Base-by-base conservation (phyloP, 2,888 invertebrate genomes). In the Eupelmus urozonus region DNA sequence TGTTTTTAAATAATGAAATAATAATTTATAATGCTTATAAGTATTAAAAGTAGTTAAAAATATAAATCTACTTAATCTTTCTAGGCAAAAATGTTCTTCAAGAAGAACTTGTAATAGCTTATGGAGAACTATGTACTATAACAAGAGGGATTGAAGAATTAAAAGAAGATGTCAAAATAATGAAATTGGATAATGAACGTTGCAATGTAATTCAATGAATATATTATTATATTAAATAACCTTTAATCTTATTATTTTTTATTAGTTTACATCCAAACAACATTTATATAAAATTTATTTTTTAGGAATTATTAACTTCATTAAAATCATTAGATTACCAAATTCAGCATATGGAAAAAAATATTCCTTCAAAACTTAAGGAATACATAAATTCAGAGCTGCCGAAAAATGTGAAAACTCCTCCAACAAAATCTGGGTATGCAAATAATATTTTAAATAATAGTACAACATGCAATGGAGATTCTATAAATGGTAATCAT, bases 281-380 rank as follows among this genome's bases (percentile, higher is more conserved):
- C 16, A 42, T 25, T 49, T 2, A 59, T 82, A 82, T 45, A 13
- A 7, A 79, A 82, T 34, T 23, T 82, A 25, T 29, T 66, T 77
- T 2, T 0, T 27, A 85, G 84, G 69, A 80, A 42, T 75, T 83
- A 25, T 80, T 65, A 5, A 16, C 11, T 11, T n/a, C 67, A 13
- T 59, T 85, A 29, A 40, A 79, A 40, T 66, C 73, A 13, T 63
- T 87, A 5, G 75, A 84, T n/a, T 55, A 76, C 9, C 82, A 74
- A 70, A 83, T 87, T 16, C 25, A 82, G 3, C 80, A 83, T 7
- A 85, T 87, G 84, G 81, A 81, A 45, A 63, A 81, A 0, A 85
- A 87, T 78, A 60, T 88, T 27, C 86, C 88, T 0, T 42, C 27
- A 0, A 65, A 84, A 9, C 72, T 87, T 27, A 42, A 76, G 23